A percentile compares a stretch with the other conserved stretches of the same genome.
phyloP scores from a whole-genome alignment of 2,113 vertebrate genomes.

The Pristiophorus japonicus region DNA sequence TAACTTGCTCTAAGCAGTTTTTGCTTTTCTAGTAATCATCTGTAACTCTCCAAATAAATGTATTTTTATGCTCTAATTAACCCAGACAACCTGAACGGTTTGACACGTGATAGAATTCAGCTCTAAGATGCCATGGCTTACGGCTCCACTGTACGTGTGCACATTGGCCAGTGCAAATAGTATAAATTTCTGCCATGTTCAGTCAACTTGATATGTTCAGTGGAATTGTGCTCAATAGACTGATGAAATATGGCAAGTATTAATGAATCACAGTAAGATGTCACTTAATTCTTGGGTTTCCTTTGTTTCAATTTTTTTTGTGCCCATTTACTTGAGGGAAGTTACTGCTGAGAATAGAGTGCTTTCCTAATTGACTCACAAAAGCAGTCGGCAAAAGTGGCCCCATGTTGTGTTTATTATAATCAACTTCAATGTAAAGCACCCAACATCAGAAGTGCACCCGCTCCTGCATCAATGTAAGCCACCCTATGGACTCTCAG shows the following conservation, averaged over 20 bases:
- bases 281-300: neutral
- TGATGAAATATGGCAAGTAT: conserved; percentile 3
- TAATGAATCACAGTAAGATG: neutral
- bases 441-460: neutral
- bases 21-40: conserved; percentile 41
- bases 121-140: neutral
- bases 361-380: neutral
- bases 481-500: neutral
- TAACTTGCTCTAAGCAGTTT: conserved; percentile 41
- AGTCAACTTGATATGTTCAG: neutral
- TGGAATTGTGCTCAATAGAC: neutral
- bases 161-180: neutral
- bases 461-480: neutral
- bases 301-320: neutral
- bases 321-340: neutral
- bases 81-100: conserved; percentile 14
- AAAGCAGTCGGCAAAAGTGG: too few species aligned
- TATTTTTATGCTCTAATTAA: conserved; percentile 47
- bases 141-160: neutral
- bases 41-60: conserved; percentile 45
- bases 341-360: neutral
- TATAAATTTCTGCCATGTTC: neutral
- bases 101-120: neutral
- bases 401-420: too few species aligned
- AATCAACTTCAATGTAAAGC: neutral